Conservation (phyloP, 2,888 invertebrate species). For the Rugalucina vietnamica region DNA sequence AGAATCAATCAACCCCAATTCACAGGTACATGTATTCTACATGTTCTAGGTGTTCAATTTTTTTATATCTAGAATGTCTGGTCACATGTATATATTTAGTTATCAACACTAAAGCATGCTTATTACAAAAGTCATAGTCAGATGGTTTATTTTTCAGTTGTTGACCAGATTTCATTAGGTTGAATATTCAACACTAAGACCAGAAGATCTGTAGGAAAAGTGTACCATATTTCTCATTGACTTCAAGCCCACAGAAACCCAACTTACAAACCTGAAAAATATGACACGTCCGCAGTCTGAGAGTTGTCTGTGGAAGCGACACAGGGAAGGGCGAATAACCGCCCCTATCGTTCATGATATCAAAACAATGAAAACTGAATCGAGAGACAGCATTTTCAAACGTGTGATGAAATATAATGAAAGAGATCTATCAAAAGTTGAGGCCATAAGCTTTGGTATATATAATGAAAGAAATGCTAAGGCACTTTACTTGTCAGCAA, state of each 20-base stretch:
- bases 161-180: not conserved
- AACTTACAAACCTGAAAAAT: not conserved
- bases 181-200: not conserved
- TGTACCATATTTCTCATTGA: not conserved
- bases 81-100: not conserved
- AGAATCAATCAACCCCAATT: not conserved
- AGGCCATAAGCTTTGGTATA: conserved; percentile 4
- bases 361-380: not conserved
- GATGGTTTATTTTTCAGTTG: not conserved
- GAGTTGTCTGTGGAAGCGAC: conserved; percentile 13
- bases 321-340: not conserved
- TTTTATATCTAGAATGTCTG: not conserved
- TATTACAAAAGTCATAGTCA: not conserved
- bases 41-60: not conserved
- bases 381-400: not conserved
- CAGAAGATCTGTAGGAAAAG: not conserved
- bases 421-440: not conserved
- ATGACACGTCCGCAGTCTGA: not conserved
- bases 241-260: not conserved
- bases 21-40: not conserved
- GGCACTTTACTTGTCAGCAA: not conserved
- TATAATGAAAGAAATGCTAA: not conserved
- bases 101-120: not conserved
- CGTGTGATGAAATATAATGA: not conserved
- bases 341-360: conserved; percentile 6